A percentile compares a stretch with the other conserved stretches of the same genome.
Evolutionary conservation across 2,888 invertebrate genomes (phyloP).

Genomic region (Andrena bucephala): DNA sequence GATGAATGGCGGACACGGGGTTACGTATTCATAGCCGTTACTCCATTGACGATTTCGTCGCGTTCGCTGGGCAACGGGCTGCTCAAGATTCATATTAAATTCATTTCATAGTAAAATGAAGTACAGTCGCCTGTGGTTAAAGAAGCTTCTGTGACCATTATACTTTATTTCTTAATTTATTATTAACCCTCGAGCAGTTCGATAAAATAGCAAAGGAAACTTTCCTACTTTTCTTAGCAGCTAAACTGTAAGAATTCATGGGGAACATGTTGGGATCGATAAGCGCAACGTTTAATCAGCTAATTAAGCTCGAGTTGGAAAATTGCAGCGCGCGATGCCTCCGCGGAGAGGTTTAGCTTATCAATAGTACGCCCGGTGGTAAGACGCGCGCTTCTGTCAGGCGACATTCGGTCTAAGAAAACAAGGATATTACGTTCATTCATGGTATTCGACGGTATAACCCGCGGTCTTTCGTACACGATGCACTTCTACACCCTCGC

Average conservation of each 20-base stretch:
- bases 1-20: conserved; percentile 56
- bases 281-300: conserved; percentile 11
- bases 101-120: no score
- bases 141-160: no score
- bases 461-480: not conserved
- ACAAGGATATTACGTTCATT: conserved; percentile 56
- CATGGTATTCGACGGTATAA: conserved; percentile 8
- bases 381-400: conserved; percentile 26
- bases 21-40: conserved; percentile 33
- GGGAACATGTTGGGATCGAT: not conserved
- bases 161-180: no score
- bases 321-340: conserved; percentile 10
- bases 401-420: conserved; percentile 56
- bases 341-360: conserved; percentile 60
- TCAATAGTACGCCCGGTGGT: conserved; percentile 25
- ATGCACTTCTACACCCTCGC: not conserved
- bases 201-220: no score
- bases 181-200: no score
- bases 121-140: no score
- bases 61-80: not conserved
- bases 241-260: not conserved
- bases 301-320: conserved; percentile 11
- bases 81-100: no score
- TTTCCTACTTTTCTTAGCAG: no score
- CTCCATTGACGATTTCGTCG: conserved; percentile 39